phyloP scores from a whole-genome alignment of 2,888 invertebrate genomes.

The Adela reaumurella region DNA sequence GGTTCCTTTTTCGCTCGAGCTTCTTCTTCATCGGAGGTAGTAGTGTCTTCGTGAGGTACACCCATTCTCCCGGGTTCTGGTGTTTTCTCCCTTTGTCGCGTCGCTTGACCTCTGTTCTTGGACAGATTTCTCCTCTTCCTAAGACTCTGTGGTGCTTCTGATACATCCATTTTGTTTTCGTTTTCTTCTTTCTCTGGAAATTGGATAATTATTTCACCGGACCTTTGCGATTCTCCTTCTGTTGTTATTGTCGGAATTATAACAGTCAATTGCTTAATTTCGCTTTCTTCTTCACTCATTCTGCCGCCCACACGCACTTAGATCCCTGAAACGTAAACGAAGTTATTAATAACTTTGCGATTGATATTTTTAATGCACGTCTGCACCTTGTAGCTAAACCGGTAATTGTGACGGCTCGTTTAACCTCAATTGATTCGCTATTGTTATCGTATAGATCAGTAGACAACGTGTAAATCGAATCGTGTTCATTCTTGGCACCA shows the following conservation, averaged over 20 bases:
- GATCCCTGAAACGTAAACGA: conserved; percentile 23
- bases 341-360: background rate
- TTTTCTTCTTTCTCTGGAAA: conserved; percentile 23
- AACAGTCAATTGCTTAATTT: conserved; percentile 20
- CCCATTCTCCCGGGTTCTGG: conserved; percentile 46
- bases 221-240: conserved; percentile 34
- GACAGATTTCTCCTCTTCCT: conserved; percentile 61
- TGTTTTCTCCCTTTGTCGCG: conserved; percentile 47
- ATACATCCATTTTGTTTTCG: conserved; percentile 28
- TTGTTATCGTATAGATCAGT: background rate
- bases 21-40: conserved; percentile 57
- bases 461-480: too few species aligned
- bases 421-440: background rate
- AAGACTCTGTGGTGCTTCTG: conserved; percentile 47
- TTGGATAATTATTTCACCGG: conserved; percentile 23
- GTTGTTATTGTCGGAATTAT: conserved; percentile 31
- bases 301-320: conserved; percentile 15
- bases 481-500: background rate
- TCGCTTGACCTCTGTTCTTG: conserved; percentile 49
- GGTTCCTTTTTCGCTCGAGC: conserved; percentile 18
- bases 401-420: background rate
- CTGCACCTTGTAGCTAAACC: background rate
- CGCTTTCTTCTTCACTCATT: conserved; percentile 31
- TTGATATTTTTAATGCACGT: background rate
- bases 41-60: conserved; percentile 58